These are phyloP conservation scores for Oenanthe oenanthe DNA, from an alignment of 2,113 vertebrate genomes.

Conservation along the genomic window DNA sequence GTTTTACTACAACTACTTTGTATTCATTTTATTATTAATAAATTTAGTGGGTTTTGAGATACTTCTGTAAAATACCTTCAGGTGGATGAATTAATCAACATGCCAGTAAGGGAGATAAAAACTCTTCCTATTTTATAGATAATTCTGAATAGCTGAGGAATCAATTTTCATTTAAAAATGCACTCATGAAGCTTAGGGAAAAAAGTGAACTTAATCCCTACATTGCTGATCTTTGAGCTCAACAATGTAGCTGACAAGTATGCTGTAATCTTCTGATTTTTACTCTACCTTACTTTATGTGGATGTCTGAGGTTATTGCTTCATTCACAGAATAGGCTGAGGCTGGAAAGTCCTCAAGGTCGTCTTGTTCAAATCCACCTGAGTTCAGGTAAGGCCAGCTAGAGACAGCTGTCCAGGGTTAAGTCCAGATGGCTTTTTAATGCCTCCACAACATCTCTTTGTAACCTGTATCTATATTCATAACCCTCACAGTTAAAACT, in stretches of 20 bases:
- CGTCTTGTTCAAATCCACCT: neutral
- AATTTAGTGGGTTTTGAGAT: neutral
- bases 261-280: neutral
- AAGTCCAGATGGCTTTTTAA: neutral
- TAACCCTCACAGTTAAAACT: neutral
- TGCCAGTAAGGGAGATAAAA: neutral
- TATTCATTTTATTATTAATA: neutral
- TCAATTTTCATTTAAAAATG: neutral
- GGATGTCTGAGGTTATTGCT: neutral
- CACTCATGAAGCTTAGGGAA: neutral
- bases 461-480: neutral
- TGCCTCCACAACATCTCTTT: neutral
- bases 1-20: neutral
- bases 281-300: neutral
- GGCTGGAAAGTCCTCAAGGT: neutral
- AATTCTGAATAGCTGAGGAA: neutral
- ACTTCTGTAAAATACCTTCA: neutral
- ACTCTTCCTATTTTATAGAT: neutral
- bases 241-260: neutral
- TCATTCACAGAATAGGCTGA: neutral
- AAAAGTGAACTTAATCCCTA: neutral
- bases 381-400: neutral
- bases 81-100: neutral
- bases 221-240: neutral
- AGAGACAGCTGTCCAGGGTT: neutral